Evolutionary conservation across 92 coral and sea anemone genomes (phyloP), one percentile per base, ranked within the genome.

Genomic region (Actinernus sp.): DNA sequence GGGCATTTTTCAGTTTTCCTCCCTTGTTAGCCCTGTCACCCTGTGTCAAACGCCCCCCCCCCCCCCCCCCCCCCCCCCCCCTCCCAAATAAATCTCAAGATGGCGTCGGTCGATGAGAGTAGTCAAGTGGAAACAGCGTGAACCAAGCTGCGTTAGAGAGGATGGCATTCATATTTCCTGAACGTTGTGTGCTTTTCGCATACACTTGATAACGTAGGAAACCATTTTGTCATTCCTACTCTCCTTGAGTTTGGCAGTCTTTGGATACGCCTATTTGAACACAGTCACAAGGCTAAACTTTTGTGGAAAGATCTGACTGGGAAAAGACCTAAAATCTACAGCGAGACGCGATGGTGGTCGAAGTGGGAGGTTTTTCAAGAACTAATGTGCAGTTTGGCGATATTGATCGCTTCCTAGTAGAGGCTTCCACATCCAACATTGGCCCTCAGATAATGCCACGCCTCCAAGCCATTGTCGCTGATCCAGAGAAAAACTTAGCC

Each of bases 291-390:
- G 39, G 83, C 71, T 23, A 45, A 54, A 61, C 58, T 82, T 27
- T 48, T 46, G 31, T 79, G 77, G 85, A 41, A 68, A 71, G 75
- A 76, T 37, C 66, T 65, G 59, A 76, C 66, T 18, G 74, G 75
- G 20, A 40, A 66, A 52, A 58, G 23, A 41, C 76, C 86, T 32
- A 68, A 68, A 37, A 57, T 63, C 16, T 59, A 68, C 71, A 68
- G 78, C 34, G 64, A 78, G 39, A 78, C 85, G 24, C 46, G 65
- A 20, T 69, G 65, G 78, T 55, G 65, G 77, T 69, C 77, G 25
- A 69, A 45, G 36, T 69, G 57, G 57, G 65, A 69, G 55, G 77
- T 71, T 37, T 71, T 40, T 45, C 45, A 71, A 22, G 58, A 58
- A 33, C 45, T 71, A n/a, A 43, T 71, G 58, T 50, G 62, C 81